These are phyloP conservation scores for Luscinia luscinia DNA, from an alignment of 2,797 vertebrate genomes.

Conservation along the genomic window DNA sequence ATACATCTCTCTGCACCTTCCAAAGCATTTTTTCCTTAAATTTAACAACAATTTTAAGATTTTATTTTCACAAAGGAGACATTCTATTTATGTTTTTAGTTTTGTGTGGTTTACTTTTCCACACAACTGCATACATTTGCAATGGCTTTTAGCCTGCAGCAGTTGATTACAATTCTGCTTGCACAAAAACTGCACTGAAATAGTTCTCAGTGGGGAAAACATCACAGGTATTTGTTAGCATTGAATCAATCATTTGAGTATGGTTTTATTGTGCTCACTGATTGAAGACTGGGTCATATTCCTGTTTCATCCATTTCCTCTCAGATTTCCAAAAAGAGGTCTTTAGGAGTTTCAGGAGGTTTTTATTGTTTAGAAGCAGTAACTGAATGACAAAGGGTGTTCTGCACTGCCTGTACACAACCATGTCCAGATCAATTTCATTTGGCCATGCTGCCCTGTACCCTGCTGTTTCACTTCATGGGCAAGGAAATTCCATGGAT, in stretches of 20 bases:
- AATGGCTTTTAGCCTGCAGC: neutral
- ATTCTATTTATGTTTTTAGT: conserved; percentile 28
- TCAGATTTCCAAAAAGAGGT: neutral
- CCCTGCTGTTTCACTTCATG: neutral
- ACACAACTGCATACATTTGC: conserved; percentile 28
- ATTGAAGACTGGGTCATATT: neutral
- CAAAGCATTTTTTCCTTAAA: neutral
- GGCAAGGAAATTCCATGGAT: neutral
- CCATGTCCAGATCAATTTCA: neutral
- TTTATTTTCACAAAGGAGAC: neutral
- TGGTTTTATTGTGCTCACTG: neutral
- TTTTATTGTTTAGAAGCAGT: neutral
- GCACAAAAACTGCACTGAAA: neutral
- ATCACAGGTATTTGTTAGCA: conserved; percentile 22
- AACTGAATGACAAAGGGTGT: neutral
- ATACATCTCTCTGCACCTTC: neutral
- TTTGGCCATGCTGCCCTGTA: neutral
- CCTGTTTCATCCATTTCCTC: neutral
- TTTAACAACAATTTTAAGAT: neutral
- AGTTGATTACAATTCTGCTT: conserved; percentile 35
- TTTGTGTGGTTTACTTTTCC: conserved; percentile 29
- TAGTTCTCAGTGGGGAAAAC: neutral
- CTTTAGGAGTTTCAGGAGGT: neutral
- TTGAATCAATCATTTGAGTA: conserved; percentile 9
- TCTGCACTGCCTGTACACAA: neutral